Base-by-base conservation (phyloP, 2,888 invertebrate species). In the Idaea dimidiata region DNA sequence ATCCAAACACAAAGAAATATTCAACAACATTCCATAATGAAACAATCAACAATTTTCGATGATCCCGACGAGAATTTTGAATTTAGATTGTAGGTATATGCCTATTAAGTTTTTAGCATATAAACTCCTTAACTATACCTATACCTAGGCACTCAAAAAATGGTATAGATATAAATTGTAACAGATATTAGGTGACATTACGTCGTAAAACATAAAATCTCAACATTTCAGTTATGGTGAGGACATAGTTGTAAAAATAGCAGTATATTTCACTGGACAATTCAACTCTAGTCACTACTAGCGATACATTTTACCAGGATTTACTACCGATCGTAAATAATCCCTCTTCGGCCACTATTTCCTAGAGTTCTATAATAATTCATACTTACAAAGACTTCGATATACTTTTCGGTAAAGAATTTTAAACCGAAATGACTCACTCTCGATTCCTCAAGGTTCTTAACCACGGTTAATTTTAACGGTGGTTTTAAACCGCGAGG, bases 231-330 rank as follows among this genome's bases (percentile, higher is more conserved):
- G 24, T 24, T 5, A 24, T 24, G 24, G 24, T 24, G 24, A 24
- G 24, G 24, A 14, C 3, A 3, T 43, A 43, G 43, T 43, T 43
- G 43, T 43, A 43, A 43, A 43, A 43, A 43, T 43, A 8, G 14
- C 43, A 8, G 43, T 43, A 43, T 43, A 43, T 43, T 43, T 43
- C 43, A 43, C 8, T 43, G 43, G 43, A 43, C 43, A 14, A 43
- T 43, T 43, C 43, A 43, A 43, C 43, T 43, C 7, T 43, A 43
- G 43, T 43, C 43, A 43, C 43, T 43, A 43, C 43, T 43, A 0
- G 43, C 83, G 80, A 82, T 83, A 86, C 83, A 84, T 85, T 86
- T 82, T 80, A 81, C 78, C 79, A 66, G 67, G 87, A 88, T 87
- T 86, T 88, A 88, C 79, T 70, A 74, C 77, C 62, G 65, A 70